These are phyloP conservation scores for Anas flavirostris DNA, from an alignment of 2,797 vertebrate genomes.

Conservation along the genomic window DNA sequence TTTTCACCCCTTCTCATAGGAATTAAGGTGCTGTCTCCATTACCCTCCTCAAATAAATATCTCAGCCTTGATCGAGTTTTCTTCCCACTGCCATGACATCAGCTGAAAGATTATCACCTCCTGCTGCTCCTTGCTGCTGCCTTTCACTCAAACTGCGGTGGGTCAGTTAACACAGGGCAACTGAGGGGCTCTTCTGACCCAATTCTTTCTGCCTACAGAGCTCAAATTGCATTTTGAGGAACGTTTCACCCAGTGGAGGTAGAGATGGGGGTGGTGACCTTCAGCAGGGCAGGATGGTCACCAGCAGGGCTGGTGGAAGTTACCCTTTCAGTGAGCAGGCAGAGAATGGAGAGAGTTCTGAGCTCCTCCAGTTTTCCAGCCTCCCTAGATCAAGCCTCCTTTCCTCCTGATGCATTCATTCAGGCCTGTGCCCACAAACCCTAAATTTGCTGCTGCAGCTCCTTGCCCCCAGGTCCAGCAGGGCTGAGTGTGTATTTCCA, in stretches of 20 bases:
- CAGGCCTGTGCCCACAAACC: neutral
- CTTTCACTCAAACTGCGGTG: neutral
- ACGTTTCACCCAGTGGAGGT: fast-evolving
- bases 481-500: neutral
- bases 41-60: neutral
- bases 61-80: neutral
- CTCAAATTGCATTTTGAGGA: neutral
- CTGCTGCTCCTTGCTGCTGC: neutral
- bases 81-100: neutral
- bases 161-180: neutral
- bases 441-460: neutral
- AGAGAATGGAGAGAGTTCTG: neutral
- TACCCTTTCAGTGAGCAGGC: neutral
- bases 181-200: neutral
- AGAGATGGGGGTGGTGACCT: neutral
- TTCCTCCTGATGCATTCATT: fast-evolving
- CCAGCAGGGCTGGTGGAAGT: neutral
- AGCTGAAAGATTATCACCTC: neutral
- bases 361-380: neutral
- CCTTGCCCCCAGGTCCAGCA: fast-evolving
- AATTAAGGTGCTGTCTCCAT: neutral
- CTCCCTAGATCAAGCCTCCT: neutral
- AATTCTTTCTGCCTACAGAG: neutral
- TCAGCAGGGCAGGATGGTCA: neutral
- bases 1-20: neutral